A percentile compares a stretch with the other conserved stretches of the same genome.
Evolutionary conservation across 2,113 vertebrate genomes (phyloP).

Genomic region (Prolemur simus): DNA sequence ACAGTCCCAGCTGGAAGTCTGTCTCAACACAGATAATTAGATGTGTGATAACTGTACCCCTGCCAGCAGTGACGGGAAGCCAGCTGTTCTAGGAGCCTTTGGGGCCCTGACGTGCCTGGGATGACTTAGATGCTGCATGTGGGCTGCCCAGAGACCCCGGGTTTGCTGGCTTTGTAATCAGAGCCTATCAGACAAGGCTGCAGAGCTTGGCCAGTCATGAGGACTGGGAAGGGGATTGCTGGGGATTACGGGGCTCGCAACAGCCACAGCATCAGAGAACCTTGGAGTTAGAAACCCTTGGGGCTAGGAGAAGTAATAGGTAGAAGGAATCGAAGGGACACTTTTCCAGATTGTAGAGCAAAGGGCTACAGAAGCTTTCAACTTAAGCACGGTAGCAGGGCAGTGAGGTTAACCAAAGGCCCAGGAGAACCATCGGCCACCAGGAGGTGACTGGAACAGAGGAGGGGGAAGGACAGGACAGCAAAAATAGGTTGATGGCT

Average conservation of each 20-base stretch:
- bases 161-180: neutral
- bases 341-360: neutral
- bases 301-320: neutral
- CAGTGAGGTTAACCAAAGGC: neutral
- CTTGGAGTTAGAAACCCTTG: neutral
- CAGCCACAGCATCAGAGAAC: neutral
- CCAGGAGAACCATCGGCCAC: neutral
- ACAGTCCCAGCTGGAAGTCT: constrained; percentile 54
- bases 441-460: neutral
- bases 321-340: neutral
- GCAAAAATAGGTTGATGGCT: neutral
- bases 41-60: neutral
- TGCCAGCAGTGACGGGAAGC: constrained; percentile 13
- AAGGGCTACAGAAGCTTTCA: neutral
- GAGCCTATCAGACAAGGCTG: neutral
- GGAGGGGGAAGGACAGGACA: neutral
- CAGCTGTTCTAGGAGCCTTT: constrained; percentile 34
- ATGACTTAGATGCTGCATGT: neutral
- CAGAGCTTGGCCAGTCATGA: neutral
- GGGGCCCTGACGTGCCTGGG: neutral
- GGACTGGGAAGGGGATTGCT: neutral
- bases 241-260: neutral
- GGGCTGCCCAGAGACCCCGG: neutral
- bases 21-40: constrained; percentile 49
- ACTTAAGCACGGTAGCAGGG: neutral